These are phyloP conservation scores for Troglohyphantes excavatus DNA, from an alignment of 2,888 invertebrate species.

Conservation along the genomic window DNA sequence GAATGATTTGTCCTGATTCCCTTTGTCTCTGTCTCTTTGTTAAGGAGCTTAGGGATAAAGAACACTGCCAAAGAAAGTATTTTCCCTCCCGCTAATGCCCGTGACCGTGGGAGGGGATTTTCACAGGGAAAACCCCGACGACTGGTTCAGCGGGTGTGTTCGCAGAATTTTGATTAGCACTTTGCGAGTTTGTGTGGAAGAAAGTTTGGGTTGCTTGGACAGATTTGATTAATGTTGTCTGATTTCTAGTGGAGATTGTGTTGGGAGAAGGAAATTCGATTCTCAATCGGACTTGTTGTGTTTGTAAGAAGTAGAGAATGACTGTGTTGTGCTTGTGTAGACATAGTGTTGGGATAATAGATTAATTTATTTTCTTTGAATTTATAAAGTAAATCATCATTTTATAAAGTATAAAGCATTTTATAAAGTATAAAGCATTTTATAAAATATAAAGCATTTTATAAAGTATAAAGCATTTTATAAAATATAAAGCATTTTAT, in stretches of 20 bases:
- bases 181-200: background rate
- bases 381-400: too few relatives aligned
- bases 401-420: too few relatives aligned
- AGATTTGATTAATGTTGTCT: conserved; percentile 9
- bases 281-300: background rate
- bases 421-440: too few relatives aligned
- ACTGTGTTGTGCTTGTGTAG: too few relatives aligned
- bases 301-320: too few relatives aligned
- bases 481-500: too few relatives aligned
- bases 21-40: background rate
- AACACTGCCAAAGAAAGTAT: background rate
- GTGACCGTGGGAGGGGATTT: background rate
- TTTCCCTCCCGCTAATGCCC: background rate
- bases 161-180: background rate
- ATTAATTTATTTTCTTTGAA: too few relatives aligned
- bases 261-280: conserved; percentile 4
- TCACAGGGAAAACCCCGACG: background rate
- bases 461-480: too few relatives aligned
- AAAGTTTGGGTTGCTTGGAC: background rate
- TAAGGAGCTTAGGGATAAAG: background rate
- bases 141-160: background rate
- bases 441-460: too few relatives aligned
- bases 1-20: too few relatives aligned
- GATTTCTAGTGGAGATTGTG: background rate
- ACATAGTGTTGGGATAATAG: too few relatives aligned